phyloP scores from a whole-genome alignment of 2,113 vertebrate species.

The Melanotaenia duboulayi region DNA sequence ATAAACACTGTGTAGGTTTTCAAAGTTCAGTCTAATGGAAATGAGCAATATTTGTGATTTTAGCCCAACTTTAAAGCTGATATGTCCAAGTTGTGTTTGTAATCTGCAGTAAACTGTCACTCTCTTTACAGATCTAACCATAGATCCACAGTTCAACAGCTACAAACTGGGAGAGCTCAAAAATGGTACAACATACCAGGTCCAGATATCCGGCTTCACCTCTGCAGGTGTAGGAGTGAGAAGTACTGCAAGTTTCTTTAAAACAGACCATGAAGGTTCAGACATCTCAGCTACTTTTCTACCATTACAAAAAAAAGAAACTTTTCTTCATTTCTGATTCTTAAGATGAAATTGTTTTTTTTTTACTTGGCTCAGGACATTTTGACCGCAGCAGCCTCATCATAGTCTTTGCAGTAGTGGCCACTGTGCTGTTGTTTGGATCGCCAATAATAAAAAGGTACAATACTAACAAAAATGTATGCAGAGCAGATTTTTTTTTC shows the following conservation, averaged over 20 bases:
- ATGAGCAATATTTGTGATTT: too few relatives aligned
- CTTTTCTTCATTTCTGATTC: not conserved
- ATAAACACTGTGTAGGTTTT: too few relatives aligned
- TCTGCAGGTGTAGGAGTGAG: constrained; percentile 78
- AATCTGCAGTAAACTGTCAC: not conserved
- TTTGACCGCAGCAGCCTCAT: constrained; percentile 5
- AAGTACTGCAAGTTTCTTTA: constrained; percentile 57
- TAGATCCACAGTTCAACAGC: constrained; percentile 64
- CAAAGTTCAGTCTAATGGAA: too few relatives aligned
- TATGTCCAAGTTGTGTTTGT: too few relatives aligned
- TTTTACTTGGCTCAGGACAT: constrained; percentile 32
- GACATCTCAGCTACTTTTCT: not conserved
- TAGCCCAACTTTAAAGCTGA: too few relatives aligned
- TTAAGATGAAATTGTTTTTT: not conserved
- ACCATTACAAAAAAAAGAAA: not conserved
- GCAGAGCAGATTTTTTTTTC: not conserved
- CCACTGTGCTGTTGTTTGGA: constrained; percentile 42
- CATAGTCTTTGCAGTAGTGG: constrained; percentile 10
- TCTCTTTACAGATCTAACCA: constrained; percentile 75
- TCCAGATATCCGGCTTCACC: constrained; percentile 85
- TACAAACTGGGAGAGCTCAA: constrained; percentile 71
- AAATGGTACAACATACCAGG: constrained; percentile 67
- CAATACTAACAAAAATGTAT: not conserved
- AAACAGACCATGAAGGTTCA: constrained; percentile 57
- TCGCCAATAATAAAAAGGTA: constrained; percentile 72